Evolutionary conservation across 2,888 invertebrate genomes (phyloP), one percentile per base, ranked within the genome.

Genomic region (Mimumesa dahlbomi): DNA sequence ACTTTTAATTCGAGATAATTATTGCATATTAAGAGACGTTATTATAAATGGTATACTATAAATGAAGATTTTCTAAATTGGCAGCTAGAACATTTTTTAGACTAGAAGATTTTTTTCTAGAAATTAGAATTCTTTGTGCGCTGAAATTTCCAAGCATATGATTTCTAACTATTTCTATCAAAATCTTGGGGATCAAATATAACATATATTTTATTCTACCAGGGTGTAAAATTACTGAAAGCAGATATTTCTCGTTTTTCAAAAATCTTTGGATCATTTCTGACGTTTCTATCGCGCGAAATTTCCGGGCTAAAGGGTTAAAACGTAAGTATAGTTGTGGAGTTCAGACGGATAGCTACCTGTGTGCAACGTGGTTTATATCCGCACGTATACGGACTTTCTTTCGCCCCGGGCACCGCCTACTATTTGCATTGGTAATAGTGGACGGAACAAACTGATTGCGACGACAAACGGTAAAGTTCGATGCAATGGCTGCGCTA

Each of bases 381-480:
- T 61, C 64, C 18, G 56, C 45, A 57, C 48, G 58, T 38, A 34
- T 29, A 42, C 21, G 36, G 66, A 63, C 36, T 67, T 63, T 67
- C 64, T 48, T 70, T 53, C 43, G 14, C n/a, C n/a, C n/a, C 34
- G 21, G 25, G 45, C 21, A 13, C n/a, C 42, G 31, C 16, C 25
- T 45, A 21, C 34, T 46, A 64, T 72, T 75, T 65, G 45, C 64
- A 52, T 54, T 61, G 48, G 52, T 52, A 59, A 75, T 58, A 31
- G 16, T 5, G 45, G 21, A 40, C 31, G 11, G 36, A 19, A 31
- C 21, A 43, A 70, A 57, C 53, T 38, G 48, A 46, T 38, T 49
- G 45, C 43, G 49, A 34, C 58, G 43, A 38, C 13, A 18, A 62
- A 34, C 42, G 43, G 31, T 18, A 14, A 72, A 64, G 49, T 71